Percentiles rank a stretch among this genome's conserved stretches.
Evolutionary conservation across 2,113 vertebrate species (phyloP).

Genomic region (Gobio gobio): DNA sequence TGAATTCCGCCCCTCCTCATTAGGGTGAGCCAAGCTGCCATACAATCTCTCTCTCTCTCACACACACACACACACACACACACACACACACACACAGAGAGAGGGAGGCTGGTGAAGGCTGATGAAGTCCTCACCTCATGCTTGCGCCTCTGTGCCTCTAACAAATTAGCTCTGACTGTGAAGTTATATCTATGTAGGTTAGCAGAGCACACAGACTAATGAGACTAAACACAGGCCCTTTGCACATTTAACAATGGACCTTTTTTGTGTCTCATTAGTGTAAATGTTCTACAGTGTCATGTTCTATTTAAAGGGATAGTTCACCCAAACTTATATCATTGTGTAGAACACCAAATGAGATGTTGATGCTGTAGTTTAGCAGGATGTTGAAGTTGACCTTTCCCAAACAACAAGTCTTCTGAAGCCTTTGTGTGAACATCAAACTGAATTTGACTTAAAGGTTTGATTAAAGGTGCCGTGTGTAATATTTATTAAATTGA

Average conservation of each 20-base stretch:
- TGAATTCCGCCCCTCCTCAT: conserved; percentile 78
- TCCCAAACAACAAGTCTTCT: not conserved
- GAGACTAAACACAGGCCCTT: not conserved
- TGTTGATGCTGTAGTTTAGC: too few species aligned
- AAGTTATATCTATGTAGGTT: not conserved
- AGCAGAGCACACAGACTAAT: not conserved
- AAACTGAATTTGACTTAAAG: not conserved
- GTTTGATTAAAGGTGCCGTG: too few species aligned
- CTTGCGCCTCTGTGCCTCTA: not conserved
- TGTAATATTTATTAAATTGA: too few species aligned
- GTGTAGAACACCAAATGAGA: not conserved
- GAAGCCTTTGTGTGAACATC: not conserved
- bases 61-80: conserved; percentile 29
- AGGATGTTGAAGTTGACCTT: not conserved
- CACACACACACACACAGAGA: not conserved
- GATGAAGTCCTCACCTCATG: conserved; percentile 32
- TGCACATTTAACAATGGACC: not conserved
- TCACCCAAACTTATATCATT: not conserved
- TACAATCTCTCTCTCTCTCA: conserved; percentile 60
- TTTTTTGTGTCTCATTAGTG: not conserved
- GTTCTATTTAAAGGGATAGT: not conserved
- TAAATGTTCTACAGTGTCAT: not conserved
- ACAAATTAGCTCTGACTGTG: conserved; percentile 6
- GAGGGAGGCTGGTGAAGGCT: conserved; percentile 57
- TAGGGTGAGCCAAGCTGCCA: conserved; percentile 62